phyloP scores from a whole-genome alignment of 2,888 invertebrate species.

The Lottia gigantea region DNA sequence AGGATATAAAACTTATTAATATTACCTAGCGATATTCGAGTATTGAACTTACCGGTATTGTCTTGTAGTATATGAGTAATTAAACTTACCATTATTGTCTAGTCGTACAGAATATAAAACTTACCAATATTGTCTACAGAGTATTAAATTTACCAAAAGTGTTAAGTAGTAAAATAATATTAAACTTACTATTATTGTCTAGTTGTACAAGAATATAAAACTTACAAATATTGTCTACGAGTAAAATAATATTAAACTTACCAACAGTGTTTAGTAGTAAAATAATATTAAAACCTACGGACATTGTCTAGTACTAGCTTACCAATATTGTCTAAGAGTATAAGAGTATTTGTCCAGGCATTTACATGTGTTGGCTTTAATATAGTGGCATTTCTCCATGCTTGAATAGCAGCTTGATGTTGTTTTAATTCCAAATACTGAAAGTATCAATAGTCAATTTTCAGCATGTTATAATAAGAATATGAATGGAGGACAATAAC shows the following conservation, averaged over 20 bases:
- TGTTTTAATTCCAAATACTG: slow-evolving; percentile 84
- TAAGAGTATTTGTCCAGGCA: slow-evolving; percentile 92
- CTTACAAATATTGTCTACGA: too few relatives aligned
- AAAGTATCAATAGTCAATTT: slow-evolving; percentile 12
- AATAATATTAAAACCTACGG: too few relatives aligned
- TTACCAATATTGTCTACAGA: slow-evolving; percentile 68
- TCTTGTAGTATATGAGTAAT: not conserved
- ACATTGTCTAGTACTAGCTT: slow-evolving; percentile 32
- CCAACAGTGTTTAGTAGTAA: too few relatives aligned
- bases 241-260: too few relatives aligned
- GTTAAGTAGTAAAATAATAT: too few relatives aligned
- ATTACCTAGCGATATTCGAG: too few relatives aligned
- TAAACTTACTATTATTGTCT: too few relatives aligned
- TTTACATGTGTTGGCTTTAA: slow-evolving; percentile 82
- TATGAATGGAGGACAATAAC: too few relatives aligned
- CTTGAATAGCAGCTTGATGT: slow-evolving; percentile 79
- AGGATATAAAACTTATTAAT: too few relatives aligned
- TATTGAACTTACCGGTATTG: too few relatives aligned
- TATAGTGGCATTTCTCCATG: slow-evolving; percentile 85
- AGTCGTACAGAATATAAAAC: slow-evolving; percentile 81
- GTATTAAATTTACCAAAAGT: slow-evolving; percentile 73
- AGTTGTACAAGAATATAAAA: too few relatives aligned
- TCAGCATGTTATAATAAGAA: too few relatives aligned
- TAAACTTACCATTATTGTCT: slow-evolving; percentile 76
- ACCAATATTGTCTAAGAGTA: slow-evolving; percentile 83